Evolutionary conservation across 2,113 vertebrate species (phyloP).

Genomic region (Semicossyphus pulcher): DNA sequence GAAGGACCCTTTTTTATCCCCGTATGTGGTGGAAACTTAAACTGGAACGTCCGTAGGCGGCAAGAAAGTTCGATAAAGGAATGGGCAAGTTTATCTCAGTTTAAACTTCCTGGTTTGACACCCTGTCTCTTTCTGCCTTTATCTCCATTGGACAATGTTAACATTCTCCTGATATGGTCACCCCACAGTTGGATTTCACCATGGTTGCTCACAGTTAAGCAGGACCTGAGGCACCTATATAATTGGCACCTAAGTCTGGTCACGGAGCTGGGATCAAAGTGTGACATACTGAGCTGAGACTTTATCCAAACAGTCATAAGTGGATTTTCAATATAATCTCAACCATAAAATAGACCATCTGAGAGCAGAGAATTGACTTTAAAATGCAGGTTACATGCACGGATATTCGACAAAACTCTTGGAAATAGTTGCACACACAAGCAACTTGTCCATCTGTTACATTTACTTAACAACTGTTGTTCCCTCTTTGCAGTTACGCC

Average conservation of each 20-base stretch:
- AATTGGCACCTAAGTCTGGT: background rate
- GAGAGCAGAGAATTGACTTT: background rate
- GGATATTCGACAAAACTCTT: background rate
- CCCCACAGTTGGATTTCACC: background rate
- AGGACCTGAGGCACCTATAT: constrained; percentile 1
- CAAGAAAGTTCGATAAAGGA: background rate
- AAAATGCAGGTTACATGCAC: background rate
- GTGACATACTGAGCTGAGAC: background rate
- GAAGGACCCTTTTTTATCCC: background rate
- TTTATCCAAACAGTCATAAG: background rate
- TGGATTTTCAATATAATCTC: background rate
- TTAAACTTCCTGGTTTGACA: background rate
- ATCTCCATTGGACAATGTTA: background rate
- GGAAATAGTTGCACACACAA: background rate
- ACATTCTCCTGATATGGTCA: background rate
- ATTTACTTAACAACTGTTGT: background rate
- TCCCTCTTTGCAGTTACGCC: background rate
- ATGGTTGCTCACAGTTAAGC: constrained; percentile 1
- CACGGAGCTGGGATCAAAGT: constrained; percentile 2
- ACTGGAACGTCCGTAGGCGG: background rate
- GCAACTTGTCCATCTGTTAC: background rate
- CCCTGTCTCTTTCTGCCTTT: background rate
- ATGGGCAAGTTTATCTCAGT: background rate
- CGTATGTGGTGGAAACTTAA: background rate
- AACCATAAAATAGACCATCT: background rate